Conservation (phyloP, 2,888 invertebrate genomes). For the Scelioninae gen. 1 region DNA sequence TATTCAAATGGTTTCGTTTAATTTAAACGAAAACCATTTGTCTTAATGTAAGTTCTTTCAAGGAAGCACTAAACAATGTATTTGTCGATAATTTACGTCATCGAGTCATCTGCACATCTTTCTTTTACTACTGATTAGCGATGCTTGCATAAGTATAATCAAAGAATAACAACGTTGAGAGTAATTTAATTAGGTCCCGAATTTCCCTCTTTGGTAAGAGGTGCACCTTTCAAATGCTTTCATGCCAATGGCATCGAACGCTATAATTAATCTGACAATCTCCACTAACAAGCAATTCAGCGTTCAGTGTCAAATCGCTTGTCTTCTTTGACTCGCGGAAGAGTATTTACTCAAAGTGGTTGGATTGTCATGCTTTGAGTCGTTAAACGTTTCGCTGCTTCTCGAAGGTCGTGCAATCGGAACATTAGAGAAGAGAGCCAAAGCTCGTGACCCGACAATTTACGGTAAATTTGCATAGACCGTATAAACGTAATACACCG, state of each 20-base stretch:
- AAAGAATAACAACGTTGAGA: no score
- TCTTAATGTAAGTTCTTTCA: constrained; percentile 6
- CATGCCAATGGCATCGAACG: constrained; percentile 27
- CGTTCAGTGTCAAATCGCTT: constrained; percentile 55
- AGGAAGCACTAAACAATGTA: not conserved
- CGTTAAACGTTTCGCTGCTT: constrained; percentile 58
- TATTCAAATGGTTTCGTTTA: constrained; percentile 35
- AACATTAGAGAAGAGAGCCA: constrained; percentile 62
- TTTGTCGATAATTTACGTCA: not conserved
- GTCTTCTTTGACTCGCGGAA: constrained; percentile 52
- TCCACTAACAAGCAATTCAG: constrained; percentile 37
- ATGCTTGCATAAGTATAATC: no score
- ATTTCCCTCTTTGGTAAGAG: constrained; percentile 5
- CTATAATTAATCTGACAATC: constrained; percentile 56
- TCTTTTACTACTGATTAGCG: no score
- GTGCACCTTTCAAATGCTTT: constrained; percentile 14
- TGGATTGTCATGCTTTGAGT: constrained; percentile 57
- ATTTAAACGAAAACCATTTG: constrained; percentile 10
- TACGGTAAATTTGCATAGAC: constrained; percentile 77
- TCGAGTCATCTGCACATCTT: no score
- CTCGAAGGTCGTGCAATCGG: constrained; percentile 68
- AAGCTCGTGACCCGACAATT: constrained; percentile 75
- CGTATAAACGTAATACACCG: constrained; percentile 74
- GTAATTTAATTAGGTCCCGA: constrained; percentile 15
- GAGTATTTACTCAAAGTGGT: constrained; percentile 61